Evolutionary conservation across 2,888 invertebrate genomes (phyloP).

Genomic region (Cantharis rustica): DNA sequence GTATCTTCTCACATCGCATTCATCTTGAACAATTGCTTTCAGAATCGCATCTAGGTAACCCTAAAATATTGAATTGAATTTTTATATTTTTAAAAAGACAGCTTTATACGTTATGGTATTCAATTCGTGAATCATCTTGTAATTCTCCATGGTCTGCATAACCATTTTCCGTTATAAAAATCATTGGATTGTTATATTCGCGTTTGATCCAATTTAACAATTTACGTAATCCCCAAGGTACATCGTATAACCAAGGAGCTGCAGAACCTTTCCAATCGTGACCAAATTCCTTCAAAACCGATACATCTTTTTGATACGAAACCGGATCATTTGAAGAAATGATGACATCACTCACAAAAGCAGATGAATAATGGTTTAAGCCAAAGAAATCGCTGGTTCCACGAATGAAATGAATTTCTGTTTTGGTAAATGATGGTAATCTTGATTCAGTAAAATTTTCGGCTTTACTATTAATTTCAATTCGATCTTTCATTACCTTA

Average conservation of each 20-base stretch:
- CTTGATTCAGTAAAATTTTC: slow-evolving; percentile 56
- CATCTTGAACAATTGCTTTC: slow-evolving; percentile 60
- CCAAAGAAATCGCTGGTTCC: slow-evolving; percentile 69
- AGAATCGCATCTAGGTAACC: slow-evolving; percentile 58
- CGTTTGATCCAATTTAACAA: slow-evolving; percentile 58
- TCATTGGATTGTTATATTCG: slow-evolving; percentile 57
- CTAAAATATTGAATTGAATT: slow-evolving; percentile 30
- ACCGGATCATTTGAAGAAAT: slow-evolving; percentile 51
- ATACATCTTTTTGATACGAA: slow-evolving; percentile 56
- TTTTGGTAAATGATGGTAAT: slow-evolving; percentile 54
- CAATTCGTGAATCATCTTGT: slow-evolving; percentile 58
- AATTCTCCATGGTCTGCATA: slow-evolving; percentile 59
- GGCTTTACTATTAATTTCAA: slow-evolving; percentile 53
- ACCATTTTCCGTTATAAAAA: slow-evolving; percentile 67
- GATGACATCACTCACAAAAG: slow-evolving; percentile 52
- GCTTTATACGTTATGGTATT: slow-evolving; percentile 46
- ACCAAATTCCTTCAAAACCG: slow-evolving; percentile 52
- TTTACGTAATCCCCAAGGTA: slow-evolving; percentile 66
- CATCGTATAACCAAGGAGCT: slow-evolving; percentile 61
- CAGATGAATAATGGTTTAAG: slow-evolving; percentile 65
- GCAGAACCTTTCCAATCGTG: slow-evolving; percentile 59
- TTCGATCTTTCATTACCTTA: slow-evolving; percentile 54
- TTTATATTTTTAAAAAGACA: too few relatives aligned
- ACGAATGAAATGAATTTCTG: slow-evolving; percentile 55
- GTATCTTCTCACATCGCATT: slow-evolving; percentile 68